Conservation (phyloP, 2,888 invertebrate species). For the Calephelis perditalis region DNA sequence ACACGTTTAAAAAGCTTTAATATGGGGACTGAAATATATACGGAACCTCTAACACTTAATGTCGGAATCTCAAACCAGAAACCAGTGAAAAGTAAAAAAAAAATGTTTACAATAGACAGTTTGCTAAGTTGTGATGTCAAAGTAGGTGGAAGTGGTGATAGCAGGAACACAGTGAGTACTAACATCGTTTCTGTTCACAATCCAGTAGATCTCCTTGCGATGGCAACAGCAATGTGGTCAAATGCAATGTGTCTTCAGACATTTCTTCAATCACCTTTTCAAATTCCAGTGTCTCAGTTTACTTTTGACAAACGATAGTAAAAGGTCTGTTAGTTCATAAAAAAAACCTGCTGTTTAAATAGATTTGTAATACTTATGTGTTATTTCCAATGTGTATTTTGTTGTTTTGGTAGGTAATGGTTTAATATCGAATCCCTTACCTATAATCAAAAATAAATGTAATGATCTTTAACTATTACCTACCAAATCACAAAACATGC, state of each 20-base stretch:
- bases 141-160: constrained; percentile 33
- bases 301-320: not conserved
- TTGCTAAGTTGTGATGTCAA: constrained; percentile 85
- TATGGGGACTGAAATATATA: constrained; percentile 27
- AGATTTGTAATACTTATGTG: too few species aligned
- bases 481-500: too few species aligned
- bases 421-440: too few species aligned
- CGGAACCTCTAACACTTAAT: not conserved
- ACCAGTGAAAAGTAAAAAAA: constrained; percentile 68
- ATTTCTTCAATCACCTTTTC: constrained; percentile 37
- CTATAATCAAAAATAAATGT: too few species aligned
- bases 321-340: too few species aligned
- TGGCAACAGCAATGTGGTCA: constrained; percentile 46
- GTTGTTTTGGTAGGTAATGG: too few species aligned
- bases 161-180: constrained; percentile 37
- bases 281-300: constrained; percentile 34
- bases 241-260: constrained; percentile 33
- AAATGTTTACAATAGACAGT: constrained; percentile 91
- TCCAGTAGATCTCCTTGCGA: constrained; percentile 41
- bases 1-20: constrained; percentile 81
- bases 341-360: too few species aligned
- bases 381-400: too few species aligned
- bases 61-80: constrained; percentile 24
- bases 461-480: too few species aligned
- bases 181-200: constrained; percentile 28